Base-by-base conservation (phyloP, 2,888 invertebrate genomes). In the Eupithecia inturbata region DNA sequence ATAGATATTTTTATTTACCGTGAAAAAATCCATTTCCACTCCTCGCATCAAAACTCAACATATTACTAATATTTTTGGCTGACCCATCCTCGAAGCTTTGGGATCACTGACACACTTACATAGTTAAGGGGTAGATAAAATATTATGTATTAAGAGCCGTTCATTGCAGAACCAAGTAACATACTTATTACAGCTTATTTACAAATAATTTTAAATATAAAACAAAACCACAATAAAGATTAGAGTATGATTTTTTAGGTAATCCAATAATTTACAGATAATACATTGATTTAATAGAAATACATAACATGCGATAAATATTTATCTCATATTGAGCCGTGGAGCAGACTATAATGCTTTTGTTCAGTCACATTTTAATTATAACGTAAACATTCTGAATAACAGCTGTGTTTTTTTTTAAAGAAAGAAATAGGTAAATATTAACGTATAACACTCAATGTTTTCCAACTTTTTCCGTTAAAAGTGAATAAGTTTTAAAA, bases 1-100 rank as follows among this genome's bases (percentile, higher is more conserved):
- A 88, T 89, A 87, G 84, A 88, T 88, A 89, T 89, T 89, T 92
- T 92, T 92, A 91, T 89, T 92, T 85, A 90, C 87, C 86, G 91
- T 90, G 90, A 89, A 91, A 66, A 78, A 89, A 87, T 83, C 81
- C 82, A 87, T 83, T 87, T 87, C 78, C 90, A 91, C 89, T 75
- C 85, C 19, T 84, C 80, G n/a, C n/a, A 82, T 85, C 85, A 85
- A 88, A 88, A 86, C 88, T 87, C 85, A 89, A 84, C 84, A 78
- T 70, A 71, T 67, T 71, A 76, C 39, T 36, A 39, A 53, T 62
- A 57, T 49, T 68, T 72, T 72, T 72, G 67, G 70, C 53, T 70
- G 72, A 64, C 60, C 71, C 68, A 74, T 72, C 71, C 57, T 71
- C 53, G 16, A 70, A 73, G 70, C 64, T 68, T 69, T 68, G 67